These are phyloP conservation scores for Sanderia malayensis DNA, from an alignment of 30 jellyfish, hydroid and myxozoan genomes.

Conservation along the genomic window DNA sequence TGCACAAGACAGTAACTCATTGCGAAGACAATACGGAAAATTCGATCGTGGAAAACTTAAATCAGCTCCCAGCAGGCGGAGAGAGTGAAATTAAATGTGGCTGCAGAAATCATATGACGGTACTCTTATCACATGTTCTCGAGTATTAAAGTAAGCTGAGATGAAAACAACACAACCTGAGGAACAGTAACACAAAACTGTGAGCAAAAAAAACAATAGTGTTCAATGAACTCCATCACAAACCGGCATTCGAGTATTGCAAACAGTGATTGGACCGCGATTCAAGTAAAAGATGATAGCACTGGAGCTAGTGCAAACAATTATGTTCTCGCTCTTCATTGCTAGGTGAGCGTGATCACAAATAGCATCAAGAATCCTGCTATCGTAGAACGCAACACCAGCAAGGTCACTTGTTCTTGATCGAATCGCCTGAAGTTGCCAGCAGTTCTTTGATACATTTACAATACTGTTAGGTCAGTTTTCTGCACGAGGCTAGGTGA, in stretches of 20 bases:
- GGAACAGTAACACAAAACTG: background rate
- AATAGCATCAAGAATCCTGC: background rate
- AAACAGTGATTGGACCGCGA: background rate
- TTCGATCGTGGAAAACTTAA: no score
- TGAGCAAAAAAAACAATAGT: background rate
- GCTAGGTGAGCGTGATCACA: constrained; percentile 3
- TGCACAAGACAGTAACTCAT: no score
- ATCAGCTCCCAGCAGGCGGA: no score
- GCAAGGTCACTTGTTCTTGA: background rate
- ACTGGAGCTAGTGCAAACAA: background rate
- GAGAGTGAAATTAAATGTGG: no score
- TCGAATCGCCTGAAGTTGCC: background rate
- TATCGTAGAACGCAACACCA: background rate
- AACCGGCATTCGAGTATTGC: background rate
- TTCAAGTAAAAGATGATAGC: background rate
- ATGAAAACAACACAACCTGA: no score
- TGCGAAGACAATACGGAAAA: no score
- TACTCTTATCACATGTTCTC: no score
- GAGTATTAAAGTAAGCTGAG: no score
- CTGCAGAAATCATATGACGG: no score
- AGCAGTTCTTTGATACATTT: background rate
- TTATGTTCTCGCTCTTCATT: background rate
- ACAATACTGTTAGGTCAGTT: background rate
- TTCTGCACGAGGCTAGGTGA: background rate
- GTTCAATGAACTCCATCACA: background rate